Evolutionary conservation across 2,888 invertebrate genomes (phyloP).

Genomic region (Agonopterix alstromeriana): DNA sequence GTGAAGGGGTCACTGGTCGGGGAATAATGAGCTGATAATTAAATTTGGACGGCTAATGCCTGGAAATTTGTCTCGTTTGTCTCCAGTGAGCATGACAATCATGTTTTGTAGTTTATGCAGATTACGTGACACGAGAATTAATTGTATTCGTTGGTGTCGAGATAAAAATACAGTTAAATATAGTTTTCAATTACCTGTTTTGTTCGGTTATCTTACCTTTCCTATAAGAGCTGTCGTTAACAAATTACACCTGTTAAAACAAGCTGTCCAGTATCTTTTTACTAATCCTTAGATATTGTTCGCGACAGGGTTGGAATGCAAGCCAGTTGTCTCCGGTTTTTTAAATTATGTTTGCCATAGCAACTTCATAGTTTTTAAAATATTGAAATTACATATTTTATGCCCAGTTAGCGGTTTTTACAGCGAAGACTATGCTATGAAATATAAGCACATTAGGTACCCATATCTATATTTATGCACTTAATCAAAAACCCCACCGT

Average conservation of each 20-base stretch:
- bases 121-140: slow-evolving; percentile 18
- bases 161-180: slow-evolving; percentile 24
- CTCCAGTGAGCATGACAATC: slow-evolving; percentile 3
- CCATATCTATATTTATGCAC: no score
- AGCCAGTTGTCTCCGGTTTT: no score
- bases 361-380: no score
- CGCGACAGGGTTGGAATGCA: no score
- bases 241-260: slow-evolving; percentile 14
- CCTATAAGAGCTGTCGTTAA: slow-evolving; percentile 15
- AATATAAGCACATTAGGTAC: no score
- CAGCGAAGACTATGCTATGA: no score
- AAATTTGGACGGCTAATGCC: slow-evolving; percentile 44
- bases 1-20: slow-evolving; percentile 28
- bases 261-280: background rate
- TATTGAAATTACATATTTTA: no score
- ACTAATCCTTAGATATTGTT: slow-evolving; percentile 10
- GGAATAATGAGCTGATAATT: slow-evolving; percentile 46
- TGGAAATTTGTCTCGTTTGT: slow-evolving; percentile 35
- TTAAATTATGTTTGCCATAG: no score
- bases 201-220: slow-evolving; percentile 22
- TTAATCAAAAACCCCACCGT: no score
- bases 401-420: no score
- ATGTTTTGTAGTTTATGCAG: slow-evolving; percentile 10
- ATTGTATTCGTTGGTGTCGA: slow-evolving; percentile 19
- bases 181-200: slow-evolving; percentile 26